phyloP scores from a whole-genome alignment of 1,140 invertebrate species.

The Zaprionus gabonicus region DNA sequence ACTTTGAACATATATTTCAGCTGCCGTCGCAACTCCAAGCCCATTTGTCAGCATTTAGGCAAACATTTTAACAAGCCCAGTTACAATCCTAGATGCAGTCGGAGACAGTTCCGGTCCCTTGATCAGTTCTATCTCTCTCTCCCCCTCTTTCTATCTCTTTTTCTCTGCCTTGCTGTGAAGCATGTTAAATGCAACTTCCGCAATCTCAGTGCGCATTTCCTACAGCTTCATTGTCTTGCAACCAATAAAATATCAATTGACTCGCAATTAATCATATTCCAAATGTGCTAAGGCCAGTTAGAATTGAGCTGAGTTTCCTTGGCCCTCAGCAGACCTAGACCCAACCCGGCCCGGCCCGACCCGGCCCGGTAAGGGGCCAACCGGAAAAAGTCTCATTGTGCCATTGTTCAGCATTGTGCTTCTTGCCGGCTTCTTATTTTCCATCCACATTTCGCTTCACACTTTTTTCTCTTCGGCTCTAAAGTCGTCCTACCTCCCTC shows the following conservation, averaged over 20 bases:
- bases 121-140: slow-evolving; percentile 11
- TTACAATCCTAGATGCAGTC: slow-evolving; percentile 24
- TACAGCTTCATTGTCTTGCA: slow-evolving; percentile 41
- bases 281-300: slow-evolving; percentile 61
- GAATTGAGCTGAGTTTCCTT: slow-evolving; percentile 15
- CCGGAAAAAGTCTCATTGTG: slow-evolving; percentile 75
- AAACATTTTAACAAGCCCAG: slow-evolving; percentile 68
- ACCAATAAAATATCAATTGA: slow-evolving; percentile 84
- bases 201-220: slow-evolving; percentile 34
- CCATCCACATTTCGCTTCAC: slow-evolving; percentile 56
- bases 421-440: slow-evolving; percentile 37
- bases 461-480: slow-evolving; percentile 65
- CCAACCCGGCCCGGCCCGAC: background rate
- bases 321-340: background rate
- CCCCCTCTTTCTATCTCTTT: too few relatives aligned
- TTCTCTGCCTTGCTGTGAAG: background rate
- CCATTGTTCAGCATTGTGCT: slow-evolving; percentile 60
- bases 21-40: slow-evolving; percentile 51
- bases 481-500: slow-evolving; percentile 32
- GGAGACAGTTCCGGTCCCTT: slow-evolving; percentile 56
- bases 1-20: slow-evolving; percentile 55
- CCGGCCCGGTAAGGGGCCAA: slow-evolving; percentile 20
- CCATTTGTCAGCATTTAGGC: slow-evolving; percentile 77
- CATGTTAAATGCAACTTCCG: slow-evolving; percentile 71
- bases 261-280: slow-evolving; percentile 84